phyloP scores from a whole-genome alignment of 2,797 vertebrate genomes.

The Trachops cirrhosus region DNA sequence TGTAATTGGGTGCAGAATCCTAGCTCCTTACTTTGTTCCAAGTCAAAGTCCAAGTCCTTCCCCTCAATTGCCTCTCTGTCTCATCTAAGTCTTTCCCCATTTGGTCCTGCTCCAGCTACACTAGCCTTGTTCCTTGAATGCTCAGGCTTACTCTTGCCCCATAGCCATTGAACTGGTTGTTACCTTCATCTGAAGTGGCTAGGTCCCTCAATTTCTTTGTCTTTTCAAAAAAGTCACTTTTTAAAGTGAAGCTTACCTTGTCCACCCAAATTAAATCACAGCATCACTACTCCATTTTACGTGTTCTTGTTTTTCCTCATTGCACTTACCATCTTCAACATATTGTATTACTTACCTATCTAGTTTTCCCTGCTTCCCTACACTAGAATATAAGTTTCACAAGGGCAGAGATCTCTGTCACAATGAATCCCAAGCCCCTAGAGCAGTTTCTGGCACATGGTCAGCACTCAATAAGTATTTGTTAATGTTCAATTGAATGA shows the following conservation, averaged over 20 bases:
- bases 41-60: neutral
- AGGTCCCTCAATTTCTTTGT: neutral
- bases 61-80: neutral
- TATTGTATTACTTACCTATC: neutral
- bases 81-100: neutral
- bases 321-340: neutral
- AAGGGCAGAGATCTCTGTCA: neutral
- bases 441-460: conserved; percentile 10
- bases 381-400: neutral
- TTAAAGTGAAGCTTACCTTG: neutral
- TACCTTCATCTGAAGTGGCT: neutral
- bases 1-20: neutral
- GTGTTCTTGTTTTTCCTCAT: neutral
- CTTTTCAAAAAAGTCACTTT: neutral
- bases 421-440: neutral
- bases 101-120: neutral
- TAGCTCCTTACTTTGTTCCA: neutral
- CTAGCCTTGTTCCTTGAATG: neutral
- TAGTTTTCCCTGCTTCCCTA: neutral
- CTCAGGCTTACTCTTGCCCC: neutral
- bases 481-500: conserved; percentile 38
- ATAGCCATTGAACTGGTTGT: neutral
- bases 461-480: conserved; percentile 28
- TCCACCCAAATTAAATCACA: neutral
- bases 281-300: neutral